Base-by-base conservation (phyloP, 2,888 invertebrate species). In the Crematogaster levior region DNA sequence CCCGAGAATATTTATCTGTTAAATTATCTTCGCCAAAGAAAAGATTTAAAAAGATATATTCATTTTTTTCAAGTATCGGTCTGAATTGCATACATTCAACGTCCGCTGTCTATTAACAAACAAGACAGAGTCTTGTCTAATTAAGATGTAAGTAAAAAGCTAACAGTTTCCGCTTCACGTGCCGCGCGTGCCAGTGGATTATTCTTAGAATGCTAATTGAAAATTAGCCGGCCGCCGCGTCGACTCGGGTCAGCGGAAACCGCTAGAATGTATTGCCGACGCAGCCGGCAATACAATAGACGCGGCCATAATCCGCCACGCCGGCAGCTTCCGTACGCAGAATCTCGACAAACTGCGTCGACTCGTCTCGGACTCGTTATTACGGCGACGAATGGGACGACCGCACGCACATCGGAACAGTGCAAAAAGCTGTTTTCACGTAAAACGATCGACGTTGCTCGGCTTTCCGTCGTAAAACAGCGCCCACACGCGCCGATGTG, bases 381-480 rank as follows among this genome's bases (percentile, higher is more conserved):
- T 89, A 89, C 84, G 72, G 60, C 82, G 89, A 89, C 87, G 89
- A 89, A 89, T 85, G 85, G 81, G 70, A 68, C 85, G 89, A 89
- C 89, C 89, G 86, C 89, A 89, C 89, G 88, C 89, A 89, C 84
- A 84, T 48, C 58, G 73, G 75, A 82, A 65, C 81, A 68, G 53
- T 81, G 85, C 90, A 89, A 90, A 90, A 89, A 89, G 90, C 88
- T 88, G 85, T 91, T 90, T 91, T 91, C 86, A 83, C 90, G 88
- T 89, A 91, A 91, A 91, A 90, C 90, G 91, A 87, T 89, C 88
- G 85, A 74, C 85, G 84, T 85, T 90, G 90, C 89, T 86, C 89
- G 88, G 88, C 90, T 91, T 91, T 90, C 90, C 85, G 89, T 91
- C 91, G 90, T 91, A 91, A 91, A 91, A 81, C 86, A 89, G 87